Evolutionary conservation across 1,140 invertebrate species (phyloP), one percentile per base, ranked within the genome.

Genomic region (Pissodes strobi): DNA sequence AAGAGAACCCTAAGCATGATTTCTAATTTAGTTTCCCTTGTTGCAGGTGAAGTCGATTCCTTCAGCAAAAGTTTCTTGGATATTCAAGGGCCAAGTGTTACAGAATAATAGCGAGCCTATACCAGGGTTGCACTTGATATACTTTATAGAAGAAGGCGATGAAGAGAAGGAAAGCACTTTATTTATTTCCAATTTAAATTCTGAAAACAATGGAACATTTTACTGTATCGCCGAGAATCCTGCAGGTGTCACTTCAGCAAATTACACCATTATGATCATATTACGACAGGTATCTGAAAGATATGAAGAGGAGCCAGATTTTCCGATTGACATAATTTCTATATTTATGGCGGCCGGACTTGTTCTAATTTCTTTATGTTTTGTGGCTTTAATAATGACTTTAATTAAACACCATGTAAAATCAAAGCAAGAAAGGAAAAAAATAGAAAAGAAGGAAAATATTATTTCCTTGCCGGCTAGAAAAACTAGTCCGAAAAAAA

Each of bases 201-300:
- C 80, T 30, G 87, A 88, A 66, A 87, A 90, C 60, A 91, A 92
- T 68, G 91, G 91, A 3, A 90, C 87, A 8, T 94, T 91, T 72
- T 84, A 86, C 0, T 94, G 92, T 73, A 77, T 88, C 0, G 91
- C 91, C 0, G 88, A 91, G 69, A 94, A 94, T 72, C 83, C 87
- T 3, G 92, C 91, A 0, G 92, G 92, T 12, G 84, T 80, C 49
- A 82, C 86, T 0, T 84, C 85, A 56, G 86, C 88, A 6, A 93
- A 93, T 72, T 90, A 90, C 59, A 91, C 90, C 0, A 82, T 94
- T 21, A 82, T 85, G 56, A 84, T 91, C 13, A 81, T 89, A 21
- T 81, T 88, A 18, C 88, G 88, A 74, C 86, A 88, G 69, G 87
- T 87, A 61, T 84, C 86, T 12, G 27, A 37, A 9, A 68, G 51